These are phyloP conservation scores for Girardinus metallicus DNA, from an alignment of 2,797 vertebrate species.

Conservation along the genomic window DNA sequence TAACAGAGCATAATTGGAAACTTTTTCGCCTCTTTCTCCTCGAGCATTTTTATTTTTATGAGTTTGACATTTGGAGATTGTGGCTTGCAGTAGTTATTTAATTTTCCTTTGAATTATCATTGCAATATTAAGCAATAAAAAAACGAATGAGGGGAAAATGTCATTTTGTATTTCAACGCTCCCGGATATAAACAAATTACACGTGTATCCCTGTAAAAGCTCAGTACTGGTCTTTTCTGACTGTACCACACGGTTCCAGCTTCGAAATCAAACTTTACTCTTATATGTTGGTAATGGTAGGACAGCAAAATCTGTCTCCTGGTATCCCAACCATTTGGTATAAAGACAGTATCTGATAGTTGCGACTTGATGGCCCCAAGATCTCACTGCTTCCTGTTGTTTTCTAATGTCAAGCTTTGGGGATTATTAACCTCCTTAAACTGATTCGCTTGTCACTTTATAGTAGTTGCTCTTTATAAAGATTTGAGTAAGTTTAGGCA, in stretches of 20 bases:
- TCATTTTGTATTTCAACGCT: not conserved
- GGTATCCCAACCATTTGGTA: not conserved
- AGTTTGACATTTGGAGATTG: conserved; percentile 7
- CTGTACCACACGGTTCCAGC: not conserved
- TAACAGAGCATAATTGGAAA: not conserved
- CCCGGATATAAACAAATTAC: not conserved
- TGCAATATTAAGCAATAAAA: not conserved
- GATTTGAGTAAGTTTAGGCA: not conserved
- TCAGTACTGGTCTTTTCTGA: not conserved
- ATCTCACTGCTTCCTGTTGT: not conserved
- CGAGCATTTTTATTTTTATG: conserved; percentile 1
- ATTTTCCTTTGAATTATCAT: not conserved
- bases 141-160: not conserved
- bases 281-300: no score
- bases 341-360: not conserved
- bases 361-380: not conserved
- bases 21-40: not conserved
- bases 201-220: not conserved
- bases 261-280: not conserved
- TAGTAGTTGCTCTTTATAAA: not conserved
- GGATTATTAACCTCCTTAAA: not conserved
- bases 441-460: not conserved
- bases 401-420: not conserved
- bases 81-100: not conserved
- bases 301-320: no score